phyloP scores from a whole-genome alignment of 2,113 vertebrate genomes.

The Dipodomys stephensi region DNA sequence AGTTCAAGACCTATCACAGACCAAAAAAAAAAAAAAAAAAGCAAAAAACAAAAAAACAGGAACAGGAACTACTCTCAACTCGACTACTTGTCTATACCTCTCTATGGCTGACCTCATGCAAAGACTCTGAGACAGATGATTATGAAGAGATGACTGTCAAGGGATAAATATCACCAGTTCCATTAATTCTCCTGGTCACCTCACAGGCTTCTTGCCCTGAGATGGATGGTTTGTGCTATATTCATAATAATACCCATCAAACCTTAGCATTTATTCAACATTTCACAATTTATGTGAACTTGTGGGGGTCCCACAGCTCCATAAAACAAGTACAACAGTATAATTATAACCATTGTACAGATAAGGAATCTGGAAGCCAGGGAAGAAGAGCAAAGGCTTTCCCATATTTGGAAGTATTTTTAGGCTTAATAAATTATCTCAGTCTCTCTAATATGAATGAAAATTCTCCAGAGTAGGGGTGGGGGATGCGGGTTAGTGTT shows the following conservation, averaged over 20 bases:
- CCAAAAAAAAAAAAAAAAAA: too few relatives aligned
- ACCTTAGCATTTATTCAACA: conserved; percentile 74
- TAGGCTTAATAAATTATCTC: neutral
- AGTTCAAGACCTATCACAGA: too few relatives aligned
- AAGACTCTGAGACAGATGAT: conserved; percentile 14
- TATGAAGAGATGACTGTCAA: neutral
- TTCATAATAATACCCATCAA: conserved; percentile 67
- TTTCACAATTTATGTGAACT: conserved; percentile 61
- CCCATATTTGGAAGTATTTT: neutral
- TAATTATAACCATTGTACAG: neutral
- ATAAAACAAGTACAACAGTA: neutral
- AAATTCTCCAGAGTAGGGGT: neutral
- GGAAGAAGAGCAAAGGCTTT: neutral
- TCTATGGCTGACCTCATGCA: neutral
- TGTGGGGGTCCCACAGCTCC: neutral
- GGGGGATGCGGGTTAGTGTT: neutral
- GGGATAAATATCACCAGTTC: conserved; percentile 67
- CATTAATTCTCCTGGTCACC: conserved; percentile 64
- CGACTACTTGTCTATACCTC: neutral
- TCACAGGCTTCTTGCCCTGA: conserved; percentile 17
- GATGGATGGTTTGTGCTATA: conserved; percentile 26
- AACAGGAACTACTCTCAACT: neutral
- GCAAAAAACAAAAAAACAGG: neutral
- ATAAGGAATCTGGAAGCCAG: neutral
- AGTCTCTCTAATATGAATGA: neutral